These are phyloP conservation scores for Dendropsophus ebraccatus DNA, from an alignment of 2,113 vertebrate genomes.

Conservation along the genomic window DNA sequence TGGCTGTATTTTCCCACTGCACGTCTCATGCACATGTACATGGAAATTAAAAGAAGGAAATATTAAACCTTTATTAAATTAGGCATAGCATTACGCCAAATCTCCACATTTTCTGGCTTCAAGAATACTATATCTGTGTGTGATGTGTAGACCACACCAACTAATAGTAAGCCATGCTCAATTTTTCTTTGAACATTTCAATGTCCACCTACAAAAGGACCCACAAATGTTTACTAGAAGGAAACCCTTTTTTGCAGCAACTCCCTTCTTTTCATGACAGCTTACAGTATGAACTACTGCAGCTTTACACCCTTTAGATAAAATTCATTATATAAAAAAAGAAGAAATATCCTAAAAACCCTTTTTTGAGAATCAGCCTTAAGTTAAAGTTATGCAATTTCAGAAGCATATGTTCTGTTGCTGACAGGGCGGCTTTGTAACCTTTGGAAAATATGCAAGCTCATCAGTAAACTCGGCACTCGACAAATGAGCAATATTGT, in stretches of 20 bases:
- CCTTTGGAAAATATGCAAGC: conserved; percentile 52
- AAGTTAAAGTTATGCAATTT: conserved; percentile 35
- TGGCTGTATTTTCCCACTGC: too few relatives aligned
- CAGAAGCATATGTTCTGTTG: conserved; percentile 39
- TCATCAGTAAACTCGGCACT: conserved; percentile 40
- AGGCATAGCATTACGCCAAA: too few relatives aligned
- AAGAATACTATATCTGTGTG: too few relatives aligned
- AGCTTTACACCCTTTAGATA: background rate
- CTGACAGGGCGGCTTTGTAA: conserved; percentile 50
- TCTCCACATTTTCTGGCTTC: too few relatives aligned
- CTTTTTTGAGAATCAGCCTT: background rate
- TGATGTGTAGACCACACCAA: too few relatives aligned
- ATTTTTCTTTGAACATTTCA: too few relatives aligned
- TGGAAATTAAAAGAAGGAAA: too few relatives aligned
- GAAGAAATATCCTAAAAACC: background rate
- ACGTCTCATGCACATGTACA: too few relatives aligned
- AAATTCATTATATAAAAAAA: background rate
- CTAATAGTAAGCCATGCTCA: too few relatives aligned
- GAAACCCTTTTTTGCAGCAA: background rate
- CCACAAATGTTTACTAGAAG: too few relatives aligned
- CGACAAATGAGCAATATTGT: conserved; percentile 36
- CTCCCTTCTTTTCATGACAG: background rate
- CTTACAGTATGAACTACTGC: background rate
- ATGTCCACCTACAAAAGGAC: too few relatives aligned
- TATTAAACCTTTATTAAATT: too few relatives aligned